Conservation (phyloP, 2,797 vertebrate species). For the Gouania willdenowi region DNA sequence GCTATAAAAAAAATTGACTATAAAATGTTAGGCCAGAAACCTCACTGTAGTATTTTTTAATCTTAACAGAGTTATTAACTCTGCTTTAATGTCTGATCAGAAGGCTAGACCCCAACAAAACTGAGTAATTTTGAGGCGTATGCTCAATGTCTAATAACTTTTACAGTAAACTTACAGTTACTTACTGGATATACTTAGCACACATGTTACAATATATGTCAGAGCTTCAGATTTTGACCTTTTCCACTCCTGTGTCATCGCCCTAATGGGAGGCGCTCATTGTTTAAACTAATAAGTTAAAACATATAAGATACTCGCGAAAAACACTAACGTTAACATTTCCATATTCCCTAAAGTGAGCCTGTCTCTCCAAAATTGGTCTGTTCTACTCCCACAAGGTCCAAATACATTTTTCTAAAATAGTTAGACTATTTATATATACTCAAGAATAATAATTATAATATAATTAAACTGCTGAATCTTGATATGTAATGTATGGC, state of each 20-base stretch:
- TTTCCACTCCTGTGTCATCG: conserved; percentile 28
- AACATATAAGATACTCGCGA: conserved; percentile 33
- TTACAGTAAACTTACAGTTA: too few species aligned
- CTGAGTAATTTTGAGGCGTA: too few species aligned
- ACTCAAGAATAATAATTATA: too few species aligned
- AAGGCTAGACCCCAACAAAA: too few species aligned
- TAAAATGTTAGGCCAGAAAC: conserved; percentile 39
- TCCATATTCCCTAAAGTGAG: conserved; percentile 50
- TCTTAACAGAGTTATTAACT: conserved; percentile 19
- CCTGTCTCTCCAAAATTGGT: conserved; percentile 40
- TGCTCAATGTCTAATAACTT: too few species aligned
- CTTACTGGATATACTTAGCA: too few species aligned
- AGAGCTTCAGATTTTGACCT: conserved; percentile 57
- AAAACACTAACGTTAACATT: conserved; percentile 44
- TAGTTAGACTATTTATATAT: too few species aligned
- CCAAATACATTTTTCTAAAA: conserved; percentile 38
- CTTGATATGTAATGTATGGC: too few species aligned
- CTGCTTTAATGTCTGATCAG: conserved; percentile 16
- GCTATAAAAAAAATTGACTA: conserved; percentile 25
- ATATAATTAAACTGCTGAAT: too few species aligned
- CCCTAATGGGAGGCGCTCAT: conserved; percentile 27
- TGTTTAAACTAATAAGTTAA: conserved; percentile 53
- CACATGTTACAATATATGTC: too few species aligned
- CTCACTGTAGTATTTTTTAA: conserved; percentile 25
- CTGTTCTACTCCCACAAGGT: conserved; percentile 35